phyloP scores from a whole-genome alignment of 2,113 vertebrate species.

The Promerops cafer region DNA sequence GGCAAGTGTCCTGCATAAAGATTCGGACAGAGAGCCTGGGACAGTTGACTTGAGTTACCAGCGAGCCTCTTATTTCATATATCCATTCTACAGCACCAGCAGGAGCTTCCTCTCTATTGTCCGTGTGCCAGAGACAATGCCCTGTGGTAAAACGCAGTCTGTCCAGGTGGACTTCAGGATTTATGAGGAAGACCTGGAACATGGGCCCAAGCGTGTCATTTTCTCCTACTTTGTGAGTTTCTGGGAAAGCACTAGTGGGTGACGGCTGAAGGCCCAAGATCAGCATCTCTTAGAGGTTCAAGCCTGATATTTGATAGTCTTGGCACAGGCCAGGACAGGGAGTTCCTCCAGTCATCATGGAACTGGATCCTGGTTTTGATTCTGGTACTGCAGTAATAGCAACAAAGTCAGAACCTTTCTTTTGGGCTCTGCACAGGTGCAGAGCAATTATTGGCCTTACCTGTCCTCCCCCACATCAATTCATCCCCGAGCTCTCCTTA shows the following conservation, averaged over 20 bases:
- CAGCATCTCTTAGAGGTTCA: background rate
- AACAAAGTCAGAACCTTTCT: background rate
- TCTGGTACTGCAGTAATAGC: background rate
- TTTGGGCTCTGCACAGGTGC: background rate
- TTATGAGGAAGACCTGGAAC: constrained; percentile 11
- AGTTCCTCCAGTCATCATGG: background rate
- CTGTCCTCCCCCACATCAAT: background rate
- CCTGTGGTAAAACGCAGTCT: constrained; percentile 7
- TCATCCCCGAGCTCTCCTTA: background rate
- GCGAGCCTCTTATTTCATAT: constrained; percentile 28
- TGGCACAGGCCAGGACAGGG: background rate
- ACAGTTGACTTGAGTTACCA: constrained; percentile 14
- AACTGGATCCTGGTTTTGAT: background rate
- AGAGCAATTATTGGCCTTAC: background rate
- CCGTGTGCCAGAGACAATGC: background rate
- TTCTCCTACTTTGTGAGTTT: constrained; percentile 70
- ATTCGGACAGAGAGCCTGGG: background rate
- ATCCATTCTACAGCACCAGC: constrained; percentile 50
- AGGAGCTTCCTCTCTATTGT: constrained; percentile 49
- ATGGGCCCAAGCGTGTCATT: constrained; percentile 24
- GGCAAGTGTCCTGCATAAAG: constrained; percentile 47
- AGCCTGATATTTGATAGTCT: background rate
- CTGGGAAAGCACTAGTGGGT: background rate
- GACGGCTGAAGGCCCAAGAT: background rate
- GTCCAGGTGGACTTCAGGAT: constrained; percentile 60